Evolutionary conservation across 2,888 invertebrate genomes (phyloP).

Genomic region (Invenusta paracnida): DNA sequence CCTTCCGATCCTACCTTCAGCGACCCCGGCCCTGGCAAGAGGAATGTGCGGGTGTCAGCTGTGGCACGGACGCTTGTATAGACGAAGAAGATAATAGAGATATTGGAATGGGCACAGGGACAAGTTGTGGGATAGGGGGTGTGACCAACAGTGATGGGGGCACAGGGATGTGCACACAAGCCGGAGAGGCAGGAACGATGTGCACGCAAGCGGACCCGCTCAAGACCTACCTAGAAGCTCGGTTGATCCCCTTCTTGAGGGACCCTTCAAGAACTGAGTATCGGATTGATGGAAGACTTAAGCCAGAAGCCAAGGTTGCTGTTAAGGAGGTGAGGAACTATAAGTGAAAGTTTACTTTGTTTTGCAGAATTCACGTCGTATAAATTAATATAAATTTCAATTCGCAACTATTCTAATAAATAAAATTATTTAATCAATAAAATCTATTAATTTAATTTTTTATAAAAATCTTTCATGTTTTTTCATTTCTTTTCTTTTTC

Average conservation of each 20-base stretch:
- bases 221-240: background rate
- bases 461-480: too few relatives aligned
- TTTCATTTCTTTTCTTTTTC: too few relatives aligned
- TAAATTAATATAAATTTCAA: too few relatives aligned
- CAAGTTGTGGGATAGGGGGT: background rate
- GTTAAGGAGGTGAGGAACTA: background rate
- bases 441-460: too few relatives aligned
- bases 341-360: too few relatives aligned
- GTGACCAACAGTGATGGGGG: background rate
- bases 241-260: background rate
- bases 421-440: too few relatives aligned
- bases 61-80: background rate
- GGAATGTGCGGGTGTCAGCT: background rate
- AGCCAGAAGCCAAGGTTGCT: background rate
- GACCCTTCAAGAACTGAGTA: background rate
- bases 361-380: too few relatives aligned
- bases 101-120: background rate
- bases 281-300: background rate
- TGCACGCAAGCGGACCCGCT: background rate
- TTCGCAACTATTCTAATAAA: too few relatives aligned
- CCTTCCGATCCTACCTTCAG: background rate
- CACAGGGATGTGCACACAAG: background rate
- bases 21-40: background rate
- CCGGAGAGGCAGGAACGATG: background rate
- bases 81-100: background rate